Evolutionary conservation across 2,888 invertebrate species (phyloP).

Genomic region (Drosophila percnosoma): DNA sequence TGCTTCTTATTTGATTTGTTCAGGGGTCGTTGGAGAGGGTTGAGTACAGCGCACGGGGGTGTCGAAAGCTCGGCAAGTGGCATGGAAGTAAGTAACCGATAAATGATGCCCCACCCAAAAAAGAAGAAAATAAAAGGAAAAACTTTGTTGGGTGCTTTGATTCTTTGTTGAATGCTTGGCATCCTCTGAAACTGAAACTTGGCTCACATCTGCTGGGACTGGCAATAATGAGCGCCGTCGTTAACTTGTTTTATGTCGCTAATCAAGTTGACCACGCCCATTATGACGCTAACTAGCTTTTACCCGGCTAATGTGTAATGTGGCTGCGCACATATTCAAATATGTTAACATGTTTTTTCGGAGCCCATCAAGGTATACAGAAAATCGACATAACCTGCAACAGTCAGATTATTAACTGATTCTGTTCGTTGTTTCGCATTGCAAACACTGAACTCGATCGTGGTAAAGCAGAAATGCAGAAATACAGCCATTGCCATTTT

Average conservation of each 20-base stretch:
- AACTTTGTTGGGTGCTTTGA: constrained; percentile 9
- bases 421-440: background rate
- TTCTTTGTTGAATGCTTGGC: background rate
- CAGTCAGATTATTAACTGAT: background rate
- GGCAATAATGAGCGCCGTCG: constrained; percentile 65
- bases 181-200: constrained; percentile 6
- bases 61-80: background rate
- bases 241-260: constrained; percentile 75
- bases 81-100: constrained; percentile 39
- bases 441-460: constrained; percentile 23
- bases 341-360: background rate
- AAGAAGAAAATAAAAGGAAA: constrained; percentile 5
- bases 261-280: constrained; percentile 65
- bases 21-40: background rate
- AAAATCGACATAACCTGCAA: background rate
- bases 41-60: background rate
- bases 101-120: constrained; percentile 37
- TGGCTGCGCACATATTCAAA: constrained; percentile 6
- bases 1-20: constrained; percentile 2
- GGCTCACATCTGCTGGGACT: constrained; percentile 29
- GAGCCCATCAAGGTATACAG: background rate
- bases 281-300: constrained; percentile 11
- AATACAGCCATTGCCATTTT: constrained; percentile 18
- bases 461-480: constrained; percentile 24
- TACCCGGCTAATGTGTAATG: constrained; percentile 17